Conservation (phyloP, 1,140 invertebrate genomes). For the Antheraea pernyi region DNA sequence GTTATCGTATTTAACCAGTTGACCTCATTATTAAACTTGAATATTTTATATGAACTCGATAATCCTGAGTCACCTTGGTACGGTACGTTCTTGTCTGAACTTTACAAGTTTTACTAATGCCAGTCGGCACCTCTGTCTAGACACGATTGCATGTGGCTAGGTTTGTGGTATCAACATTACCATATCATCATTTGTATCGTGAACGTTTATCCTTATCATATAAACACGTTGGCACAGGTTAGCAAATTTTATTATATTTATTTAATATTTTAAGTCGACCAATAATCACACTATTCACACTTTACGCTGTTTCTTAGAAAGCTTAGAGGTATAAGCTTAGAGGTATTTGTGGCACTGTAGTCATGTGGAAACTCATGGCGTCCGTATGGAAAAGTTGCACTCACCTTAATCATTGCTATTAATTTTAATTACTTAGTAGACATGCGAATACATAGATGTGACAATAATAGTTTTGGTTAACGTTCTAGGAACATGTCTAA, state of each 20-base stretch:
- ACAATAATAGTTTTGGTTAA: background rate
- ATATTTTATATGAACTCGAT: background rate
- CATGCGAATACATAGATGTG: slow-evolving; percentile 12
- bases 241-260: background rate
- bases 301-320: slow-evolving; percentile 21
- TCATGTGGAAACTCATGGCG: slow-evolving; percentile 40
- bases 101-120: slow-evolving; percentile 19
- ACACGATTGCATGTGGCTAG: slow-evolving; percentile 21
- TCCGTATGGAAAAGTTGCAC: slow-evolving; percentile 40
- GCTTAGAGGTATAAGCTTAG: slow-evolving; percentile 61
- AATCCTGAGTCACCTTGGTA: background rate
- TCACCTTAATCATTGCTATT: slow-evolving; percentile 38
- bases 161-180: slow-evolving; percentile 6
- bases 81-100: slow-evolving; percentile 15
- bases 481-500: background rate
- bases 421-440: slow-evolving; percentile 49
- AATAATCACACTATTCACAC: too few relatives aligned
- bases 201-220: slow-evolving; percentile 4
- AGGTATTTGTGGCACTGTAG: too few relatives aligned
- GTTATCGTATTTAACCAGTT: too few relatives aligned
- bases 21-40: too few relatives aligned
- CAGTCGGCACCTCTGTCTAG: slow-evolving; percentile 21
- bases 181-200: background rate
- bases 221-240: background rate
- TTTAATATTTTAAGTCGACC: too few relatives aligned